These are phyloP conservation scores for Steinernema scapterisci DNA, from an alignment of 2,888 invertebrate species.

Conservation along the genomic window DNA sequence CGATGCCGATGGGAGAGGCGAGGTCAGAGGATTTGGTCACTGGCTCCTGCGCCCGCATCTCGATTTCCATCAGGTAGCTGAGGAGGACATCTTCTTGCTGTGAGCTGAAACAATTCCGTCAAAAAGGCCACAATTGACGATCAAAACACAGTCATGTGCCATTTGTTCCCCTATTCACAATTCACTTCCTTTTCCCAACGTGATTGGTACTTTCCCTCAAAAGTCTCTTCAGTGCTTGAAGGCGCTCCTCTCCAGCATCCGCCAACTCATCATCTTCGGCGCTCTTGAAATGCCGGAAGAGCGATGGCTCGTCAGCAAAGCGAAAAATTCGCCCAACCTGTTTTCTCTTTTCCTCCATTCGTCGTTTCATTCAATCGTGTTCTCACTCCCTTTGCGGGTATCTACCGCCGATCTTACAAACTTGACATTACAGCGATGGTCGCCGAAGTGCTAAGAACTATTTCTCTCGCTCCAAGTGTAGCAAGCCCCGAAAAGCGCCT, in stretches of 20 bases:
- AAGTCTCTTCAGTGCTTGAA: background rate
- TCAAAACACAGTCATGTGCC: background rate
- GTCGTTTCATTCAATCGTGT: constrained; percentile 17
- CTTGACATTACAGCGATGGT: constrained; percentile 9
- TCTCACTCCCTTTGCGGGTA: background rate
- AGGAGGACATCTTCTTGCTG: constrained; percentile 56
- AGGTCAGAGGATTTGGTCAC: constrained; percentile 1
- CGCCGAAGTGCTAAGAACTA: constrained; percentile 1
- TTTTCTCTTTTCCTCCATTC: background rate
- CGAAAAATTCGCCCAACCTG: constrained; percentile 27
- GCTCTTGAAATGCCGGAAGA: constrained; percentile 30
- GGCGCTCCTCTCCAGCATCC: background rate
- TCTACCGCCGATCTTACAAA: constrained; percentile 11
- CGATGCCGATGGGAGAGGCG: constrained; percentile 36
- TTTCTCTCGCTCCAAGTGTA: no score
- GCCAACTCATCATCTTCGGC: background rate
- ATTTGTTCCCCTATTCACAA: background rate
- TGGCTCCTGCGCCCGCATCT: constrained; percentile 42
- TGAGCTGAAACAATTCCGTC: constrained; percentile 36
- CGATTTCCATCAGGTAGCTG: constrained; percentile 55
- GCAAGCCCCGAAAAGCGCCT: no score
- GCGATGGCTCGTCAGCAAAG: constrained; percentile 1
- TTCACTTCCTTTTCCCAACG: background rate
- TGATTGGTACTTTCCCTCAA: background rate
- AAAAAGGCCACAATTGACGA: background rate